Evolutionary conservation across 2,113 vertebrate species (phyloP).

Genomic region (Pimephales promelas): DNA sequence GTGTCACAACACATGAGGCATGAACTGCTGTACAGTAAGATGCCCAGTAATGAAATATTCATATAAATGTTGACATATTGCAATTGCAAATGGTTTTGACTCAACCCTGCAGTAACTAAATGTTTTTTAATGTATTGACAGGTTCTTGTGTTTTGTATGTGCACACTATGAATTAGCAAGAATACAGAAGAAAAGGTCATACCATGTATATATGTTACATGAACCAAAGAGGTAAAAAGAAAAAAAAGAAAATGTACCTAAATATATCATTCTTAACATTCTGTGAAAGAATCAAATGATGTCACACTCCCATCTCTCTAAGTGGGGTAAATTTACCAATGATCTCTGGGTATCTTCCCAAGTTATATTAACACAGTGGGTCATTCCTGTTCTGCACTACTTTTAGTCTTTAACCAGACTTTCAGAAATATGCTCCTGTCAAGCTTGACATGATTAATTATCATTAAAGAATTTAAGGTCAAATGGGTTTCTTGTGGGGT

Average conservation of each 20-base stretch:
- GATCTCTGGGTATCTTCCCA: constrained; percentile 41
- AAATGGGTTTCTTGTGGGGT: no score
- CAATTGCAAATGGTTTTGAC: not conserved
- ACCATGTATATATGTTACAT: constrained; percentile 35
- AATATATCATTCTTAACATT: constrained; percentile 30
- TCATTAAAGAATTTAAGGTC: not conserved
- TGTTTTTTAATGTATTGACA: constrained; percentile 34
- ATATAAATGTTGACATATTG: constrained; percentile 16
- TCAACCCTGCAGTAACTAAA: constrained; percentile 19
- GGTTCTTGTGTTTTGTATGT: constrained; percentile 29
- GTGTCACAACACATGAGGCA: constrained; percentile 24
- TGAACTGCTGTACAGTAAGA: constrained; percentile 21
- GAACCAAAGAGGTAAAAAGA: constrained; percentile 54
- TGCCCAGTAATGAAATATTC: constrained; percentile 23
- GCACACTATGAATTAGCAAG: constrained; percentile 26
- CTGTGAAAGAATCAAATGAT: constrained; percentile 49
- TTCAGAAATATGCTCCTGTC: not conserved
- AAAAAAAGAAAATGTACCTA: constrained; percentile 1
- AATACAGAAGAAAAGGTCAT: constrained; percentile 8
- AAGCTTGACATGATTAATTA: not conserved
- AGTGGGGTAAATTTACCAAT: constrained; percentile 46
- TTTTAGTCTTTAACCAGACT: not conserved
- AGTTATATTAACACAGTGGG: not conserved
- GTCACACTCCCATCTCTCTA: constrained; percentile 40
- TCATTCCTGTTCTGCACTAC: not conserved